Conservation (phyloP, 2,113 vertebrate genomes). For the Hemibates koningsi region DNA sequence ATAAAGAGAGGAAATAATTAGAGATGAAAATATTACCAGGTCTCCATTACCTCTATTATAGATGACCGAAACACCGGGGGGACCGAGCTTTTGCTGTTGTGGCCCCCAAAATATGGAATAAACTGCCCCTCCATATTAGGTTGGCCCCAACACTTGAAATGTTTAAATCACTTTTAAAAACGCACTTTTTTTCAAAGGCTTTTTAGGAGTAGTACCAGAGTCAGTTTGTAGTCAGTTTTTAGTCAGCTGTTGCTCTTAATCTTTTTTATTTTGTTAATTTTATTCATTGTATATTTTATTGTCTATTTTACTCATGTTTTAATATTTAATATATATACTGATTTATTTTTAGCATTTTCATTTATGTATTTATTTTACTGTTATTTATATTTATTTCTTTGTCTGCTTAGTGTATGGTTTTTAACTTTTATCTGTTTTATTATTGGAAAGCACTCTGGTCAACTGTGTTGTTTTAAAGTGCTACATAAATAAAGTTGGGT, state of each 20-base stretch:
- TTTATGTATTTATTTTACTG: background rate
- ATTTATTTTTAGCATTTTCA: no score
- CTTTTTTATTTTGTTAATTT: background rate
- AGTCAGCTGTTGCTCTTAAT: no score
- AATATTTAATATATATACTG: no score
- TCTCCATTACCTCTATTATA: background rate
- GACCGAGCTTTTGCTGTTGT: background rate
- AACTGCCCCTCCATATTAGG: background rate
- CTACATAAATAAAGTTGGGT: background rate
- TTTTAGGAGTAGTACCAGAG: background rate
- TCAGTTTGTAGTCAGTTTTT: background rate
- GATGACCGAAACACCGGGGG: background rate
- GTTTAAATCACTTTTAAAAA: background rate
- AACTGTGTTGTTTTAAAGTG: background rate
- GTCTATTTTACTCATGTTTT: no score
- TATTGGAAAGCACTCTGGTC: background rate
- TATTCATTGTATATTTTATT: no score
- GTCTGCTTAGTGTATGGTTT: background rate
- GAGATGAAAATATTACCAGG: background rate
- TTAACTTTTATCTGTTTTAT: background rate
- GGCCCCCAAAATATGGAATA: background rate
- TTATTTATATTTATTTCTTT: background rate
- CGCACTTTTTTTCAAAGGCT: fast-evolving
- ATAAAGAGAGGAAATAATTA: background rate
- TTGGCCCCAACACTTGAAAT: background rate